These are phyloP conservation scores for Nothobranchius furzeri DNA, from an alignment of 2,113 vertebrate genomes.

Conservation along the genomic window DNA sequence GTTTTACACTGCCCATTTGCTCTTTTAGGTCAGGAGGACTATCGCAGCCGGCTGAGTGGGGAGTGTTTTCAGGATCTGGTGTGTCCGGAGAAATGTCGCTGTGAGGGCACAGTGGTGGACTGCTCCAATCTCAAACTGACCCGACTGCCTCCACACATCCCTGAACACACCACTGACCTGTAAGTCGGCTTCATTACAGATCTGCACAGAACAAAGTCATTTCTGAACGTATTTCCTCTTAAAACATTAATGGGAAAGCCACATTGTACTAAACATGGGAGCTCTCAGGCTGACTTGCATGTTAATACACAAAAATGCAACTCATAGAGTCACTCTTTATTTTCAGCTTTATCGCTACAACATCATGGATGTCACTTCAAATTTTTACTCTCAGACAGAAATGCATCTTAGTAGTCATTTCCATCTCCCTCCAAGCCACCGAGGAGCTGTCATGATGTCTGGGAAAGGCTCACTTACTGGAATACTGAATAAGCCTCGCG, in stretches of 20 bases:
- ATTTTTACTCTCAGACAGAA: constrained; percentile 44
- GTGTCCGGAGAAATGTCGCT: constrained; percentile 94
- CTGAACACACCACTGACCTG: constrained; percentile 93
- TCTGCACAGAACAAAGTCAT: too few relatives aligned
- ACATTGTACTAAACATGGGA: too few relatives aligned
- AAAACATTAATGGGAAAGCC: too few relatives aligned
- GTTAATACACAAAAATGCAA: too few relatives aligned
- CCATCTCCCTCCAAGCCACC: constrained; percentile 53
- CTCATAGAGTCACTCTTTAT: too few relatives aligned
- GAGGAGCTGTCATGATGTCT: constrained; percentile 59
- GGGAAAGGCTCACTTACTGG: constrained; percentile 41
- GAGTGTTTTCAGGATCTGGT: constrained; percentile 96
- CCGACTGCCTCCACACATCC: constrained; percentile 87
- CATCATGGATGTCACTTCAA: constrained; percentile 38
- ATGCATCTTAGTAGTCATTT: constrained; percentile 50
- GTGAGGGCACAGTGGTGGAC: constrained; percentile 94
- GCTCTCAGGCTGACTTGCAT: too few relatives aligned
- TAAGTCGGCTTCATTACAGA: constrained; percentile 71
- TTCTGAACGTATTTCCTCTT: too few relatives aligned
- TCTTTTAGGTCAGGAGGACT: constrained; percentile 90
- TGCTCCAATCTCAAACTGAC: constrained; percentile 94
- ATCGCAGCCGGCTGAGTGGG: constrained; percentile 89
- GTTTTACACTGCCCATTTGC: not conserved
- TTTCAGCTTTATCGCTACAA: constrained; percentile 8
- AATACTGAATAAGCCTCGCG: constrained; percentile 52